Conservation (phyloP, 2,888 invertebrate species). For the Cyrtodaria siliqua region DNA sequence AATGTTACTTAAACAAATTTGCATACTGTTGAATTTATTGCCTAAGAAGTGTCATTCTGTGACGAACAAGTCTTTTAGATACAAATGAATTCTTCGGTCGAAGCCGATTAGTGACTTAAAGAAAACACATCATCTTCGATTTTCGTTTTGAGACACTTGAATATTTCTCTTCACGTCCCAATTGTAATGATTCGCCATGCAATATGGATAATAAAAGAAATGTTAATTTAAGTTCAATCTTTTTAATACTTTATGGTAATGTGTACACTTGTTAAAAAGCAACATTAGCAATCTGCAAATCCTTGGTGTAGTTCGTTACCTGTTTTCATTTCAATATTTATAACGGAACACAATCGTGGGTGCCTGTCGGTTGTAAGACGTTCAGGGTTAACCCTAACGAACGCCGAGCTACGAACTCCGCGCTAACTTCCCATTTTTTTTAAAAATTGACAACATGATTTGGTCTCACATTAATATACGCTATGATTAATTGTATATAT, state of each 20-base stretch:
- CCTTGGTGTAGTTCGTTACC: too few relatives aligned
- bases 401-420: too few relatives aligned
- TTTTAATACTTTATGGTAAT: constrained; percentile 8
- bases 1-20: constrained; percentile 65
- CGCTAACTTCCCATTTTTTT: too few relatives aligned
- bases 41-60: constrained; percentile 62
- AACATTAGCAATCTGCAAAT: not conserved
- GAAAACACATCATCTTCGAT: constrained; percentile 17
- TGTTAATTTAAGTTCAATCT: constrained; percentile 20
- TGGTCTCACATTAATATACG: too few relatives aligned
- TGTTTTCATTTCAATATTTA: too few relatives aligned
- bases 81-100: constrained; percentile 54
- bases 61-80: constrained; percentile 52
- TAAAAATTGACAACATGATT: too few relatives aligned
- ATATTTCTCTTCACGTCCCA: constrained; percentile 34
- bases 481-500: too few relatives aligned
- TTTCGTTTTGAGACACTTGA: constrained; percentile 54
- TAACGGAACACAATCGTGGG: too few relatives aligned
- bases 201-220: constrained; percentile 21
- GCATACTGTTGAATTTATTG: constrained; percentile 64
- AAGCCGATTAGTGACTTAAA: constrained; percentile 30
- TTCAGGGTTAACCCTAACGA: too few relatives aligned
- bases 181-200: constrained; percentile 28
- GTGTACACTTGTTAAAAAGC: not conserved
- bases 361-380: too few relatives aligned